Base-by-base conservation (phyloP, 2,113 vertebrate genomes). In the Heterocephalus glaber region DNA sequence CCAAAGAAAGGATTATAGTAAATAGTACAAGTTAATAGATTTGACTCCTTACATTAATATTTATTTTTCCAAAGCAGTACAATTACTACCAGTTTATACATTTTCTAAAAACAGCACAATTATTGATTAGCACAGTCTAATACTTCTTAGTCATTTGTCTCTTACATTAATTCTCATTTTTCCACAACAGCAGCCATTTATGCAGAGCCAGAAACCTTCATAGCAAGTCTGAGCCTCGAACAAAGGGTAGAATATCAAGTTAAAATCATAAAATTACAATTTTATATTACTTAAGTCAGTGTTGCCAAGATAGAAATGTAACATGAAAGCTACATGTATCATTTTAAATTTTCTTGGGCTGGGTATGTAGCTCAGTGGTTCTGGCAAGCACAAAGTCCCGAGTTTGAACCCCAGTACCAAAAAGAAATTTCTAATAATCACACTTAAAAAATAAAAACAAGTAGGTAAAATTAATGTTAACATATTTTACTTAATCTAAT, bases 151-250 rank as follows among this genome's bases (percentile, higher is more conserved):
- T 77, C 7, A 65, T 70, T 70, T 68, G n/a, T 79, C 20, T 85
- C 70, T 85, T 87, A 44, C 2, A 17, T 61, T 86, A 86, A 61
- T 72, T 85, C n/a, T n/a, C n/a, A 56, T 47, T 94, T 90, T 84
- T 68, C 61, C 9, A 49, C 77, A 95, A 65, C 5, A 91, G n/a
- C 22, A 92, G 6, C 41, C 65, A 72, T 72, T 83, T 74, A 52
- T 47, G 30, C 60, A 49, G 54, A 89, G 41, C 30, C 56, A 83
- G 30, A 90, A 94, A 61, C 10, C 24, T 92, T 82, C 49, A 38
- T 22, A 92, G 16, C 20, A 97, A 94, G 10, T 33, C 30, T 95
- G 86, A n/a, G 5, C 68, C n/a, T 87, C 94, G 20, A 87, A 84
- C 20, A 82, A 96, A 95, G 35, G 5, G 4, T 72, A 77, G 28